phyloP scores from a whole-genome alignment of 2,888 invertebrate genomes.

The Ganaspis brasiliensis region DNA sequence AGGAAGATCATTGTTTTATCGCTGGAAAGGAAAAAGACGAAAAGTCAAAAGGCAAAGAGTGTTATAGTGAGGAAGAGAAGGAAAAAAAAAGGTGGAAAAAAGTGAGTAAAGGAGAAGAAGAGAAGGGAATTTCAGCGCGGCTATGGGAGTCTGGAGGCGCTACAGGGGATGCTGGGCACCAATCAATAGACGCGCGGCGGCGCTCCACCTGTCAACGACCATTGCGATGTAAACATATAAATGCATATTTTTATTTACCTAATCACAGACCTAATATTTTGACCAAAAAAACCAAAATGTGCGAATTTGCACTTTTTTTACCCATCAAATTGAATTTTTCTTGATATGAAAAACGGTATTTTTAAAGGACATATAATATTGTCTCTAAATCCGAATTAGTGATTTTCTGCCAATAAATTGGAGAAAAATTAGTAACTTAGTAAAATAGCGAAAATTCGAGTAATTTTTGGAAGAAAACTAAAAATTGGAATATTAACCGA shows the following conservation, averaged over 20 bases:
- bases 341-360: no score
- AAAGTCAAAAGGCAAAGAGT: background rate
- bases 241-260: background rate
- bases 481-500: no score
- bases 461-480: no score
- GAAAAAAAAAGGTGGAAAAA: slow-evolving; percentile 7
- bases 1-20: background rate
- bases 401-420: no score
- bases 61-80: background rate
- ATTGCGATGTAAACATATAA: slow-evolving; percentile 65
- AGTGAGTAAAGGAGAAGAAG: slow-evolving; percentile 13
- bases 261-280: no score
- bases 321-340: no score
- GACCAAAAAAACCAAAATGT: no score
- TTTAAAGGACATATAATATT: no score
- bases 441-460: no score
- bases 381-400: no score
- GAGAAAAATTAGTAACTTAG: no score
- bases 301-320: no score
- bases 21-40: background rate
- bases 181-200: slow-evolving; percentile 75
- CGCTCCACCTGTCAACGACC: slow-evolving; percentile 73
- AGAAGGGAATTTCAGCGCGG: slow-evolving; percentile 32
- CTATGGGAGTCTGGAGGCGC: slow-evolving; percentile 47
- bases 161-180: slow-evolving; percentile 65